Conservation (phyloP, 2,113 vertebrate genomes). For the Periophthalmodon schlosseri region DNA sequence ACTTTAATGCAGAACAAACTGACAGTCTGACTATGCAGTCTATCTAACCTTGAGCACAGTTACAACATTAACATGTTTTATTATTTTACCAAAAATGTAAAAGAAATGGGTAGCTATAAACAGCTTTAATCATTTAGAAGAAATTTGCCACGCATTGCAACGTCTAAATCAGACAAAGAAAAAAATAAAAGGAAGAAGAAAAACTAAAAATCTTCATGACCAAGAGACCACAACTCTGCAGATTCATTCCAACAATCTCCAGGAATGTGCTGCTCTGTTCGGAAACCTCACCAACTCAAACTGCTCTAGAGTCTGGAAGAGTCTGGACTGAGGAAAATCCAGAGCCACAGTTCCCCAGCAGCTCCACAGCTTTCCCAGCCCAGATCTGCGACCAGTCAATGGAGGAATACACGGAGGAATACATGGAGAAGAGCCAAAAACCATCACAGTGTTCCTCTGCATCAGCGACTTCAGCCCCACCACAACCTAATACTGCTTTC, state of each 20-base stretch:
- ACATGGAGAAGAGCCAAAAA: conserved; percentile 63
- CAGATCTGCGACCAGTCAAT: conserved; percentile 44
- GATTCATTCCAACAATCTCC: conserved; percentile 68
- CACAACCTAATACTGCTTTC: conserved; percentile 35
- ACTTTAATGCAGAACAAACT: neutral
- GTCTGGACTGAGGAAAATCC: conserved; percentile 62
- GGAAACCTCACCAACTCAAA: conserved; percentile 75
- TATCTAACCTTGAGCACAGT: neutral
- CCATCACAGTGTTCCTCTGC: conserved; percentile 57
- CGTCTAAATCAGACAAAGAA: conserved; percentile 33
- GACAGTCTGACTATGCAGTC: too few relatives aligned
- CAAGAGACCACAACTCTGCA: conserved; percentile 52
- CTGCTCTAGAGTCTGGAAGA: conserved; percentile 60
- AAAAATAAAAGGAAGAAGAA: conserved; percentile 23
- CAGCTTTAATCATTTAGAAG: neutral
- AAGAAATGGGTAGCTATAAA: neutral
- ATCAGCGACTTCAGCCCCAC: conserved; percentile 72
- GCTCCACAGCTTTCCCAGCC: conserved; percentile 56
- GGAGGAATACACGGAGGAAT: conserved; percentile 55
- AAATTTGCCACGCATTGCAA: conserved; percentile 13
- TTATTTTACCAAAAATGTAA: neutral
- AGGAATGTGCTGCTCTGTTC: conserved; percentile 63
- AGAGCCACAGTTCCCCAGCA: conserved; percentile 69
- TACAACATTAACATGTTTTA: neutral
- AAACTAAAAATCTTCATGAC: conserved; percentile 26